Evolutionary conservation across 1,140 invertebrate species (phyloP), one percentile per base, ranked within the genome.

Genomic region (Apocrypta bakeri): DNA sequence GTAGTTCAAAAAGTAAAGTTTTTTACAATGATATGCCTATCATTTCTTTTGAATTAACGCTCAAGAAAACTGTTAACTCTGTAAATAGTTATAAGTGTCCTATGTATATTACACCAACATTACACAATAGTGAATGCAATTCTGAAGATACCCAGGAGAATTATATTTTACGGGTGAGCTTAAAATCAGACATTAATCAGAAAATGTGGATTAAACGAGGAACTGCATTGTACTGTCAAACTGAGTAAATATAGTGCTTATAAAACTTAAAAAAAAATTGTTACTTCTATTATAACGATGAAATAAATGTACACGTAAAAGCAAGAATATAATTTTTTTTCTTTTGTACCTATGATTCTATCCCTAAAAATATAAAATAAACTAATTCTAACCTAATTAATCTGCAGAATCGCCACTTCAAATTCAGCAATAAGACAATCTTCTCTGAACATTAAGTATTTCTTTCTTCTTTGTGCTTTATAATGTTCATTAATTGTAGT

Each of bases 141-240:
- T 71, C 80, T 96, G 96, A 8, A 96, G 96, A 1, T 96, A 95
- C 12, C 94, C 96, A 92, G 95, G 0, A 97, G 95, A 98, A 98
- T 93, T 98, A 95, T 92, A 95, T 98, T 2, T 90, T 96, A 37
- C 94, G 94, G 0, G 93, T 98, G 84, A 93, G 95, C 79, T 90
- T 98, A 33, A 93, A 95, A 21, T 96, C 95, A 0, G 89, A 95
- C 76, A 89, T 94, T 84, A 93, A 94, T 40, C 86, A 94, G 17
- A 89, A 93, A 31, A 95, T 98, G 90, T 98, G 97, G 97, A 95
- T 97, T n/a, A 96, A 96, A 92, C 90, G 96, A 74, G 97, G 97
- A 85, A 95, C 96, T 6, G 96, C 97, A 0, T 92, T 98, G 27
- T 93, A 97, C 42, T 96, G 97, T 89, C 96, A 97, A 89, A 93